Evolutionary conservation across 2,888 invertebrate genomes (phyloP).

Genomic region (Cactoblastis cactorum): DNA sequence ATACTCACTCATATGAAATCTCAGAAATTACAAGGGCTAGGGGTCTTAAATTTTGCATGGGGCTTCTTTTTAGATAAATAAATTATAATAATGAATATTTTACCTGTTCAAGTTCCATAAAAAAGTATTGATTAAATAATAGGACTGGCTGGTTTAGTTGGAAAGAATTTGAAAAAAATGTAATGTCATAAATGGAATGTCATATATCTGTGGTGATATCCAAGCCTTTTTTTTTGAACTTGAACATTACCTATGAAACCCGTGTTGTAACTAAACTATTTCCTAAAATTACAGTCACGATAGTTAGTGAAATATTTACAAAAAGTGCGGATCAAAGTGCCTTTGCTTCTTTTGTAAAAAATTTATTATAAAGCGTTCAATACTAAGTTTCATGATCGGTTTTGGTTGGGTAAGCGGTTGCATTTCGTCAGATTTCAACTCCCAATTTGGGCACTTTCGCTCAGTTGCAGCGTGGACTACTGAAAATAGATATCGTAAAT

Average conservation of each 20-base stretch:
- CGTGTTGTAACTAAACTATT: neutral
- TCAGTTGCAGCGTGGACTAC: neutral
- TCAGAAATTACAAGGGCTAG: too few relatives aligned
- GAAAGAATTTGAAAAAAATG: too few relatives aligned
- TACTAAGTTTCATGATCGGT: slow-evolving; percentile 19
- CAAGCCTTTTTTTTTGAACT: too few relatives aligned
- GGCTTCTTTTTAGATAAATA: too few relatives aligned
- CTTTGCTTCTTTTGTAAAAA: slow-evolving; percentile 13
- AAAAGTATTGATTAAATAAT: too few relatives aligned
- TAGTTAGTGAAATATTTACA: slow-evolving; percentile 14
- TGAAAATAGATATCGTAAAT: neutral
- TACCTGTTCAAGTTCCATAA: too few relatives aligned
- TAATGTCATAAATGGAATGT: too few relatives aligned
- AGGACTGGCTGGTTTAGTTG: too few relatives aligned
- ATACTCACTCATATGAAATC: too few relatives aligned
- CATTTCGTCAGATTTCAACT: slow-evolving; percentile 19
- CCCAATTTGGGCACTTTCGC: slow-evolving; percentile 19
- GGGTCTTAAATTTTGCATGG: too few relatives aligned
- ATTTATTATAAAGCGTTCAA: slow-evolving; percentile 12
- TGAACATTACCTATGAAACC: neutral
- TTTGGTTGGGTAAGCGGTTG: slow-evolving; percentile 20
- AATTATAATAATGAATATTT: too few relatives aligned
- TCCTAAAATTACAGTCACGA: neutral
- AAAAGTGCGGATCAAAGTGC: slow-evolving; percentile 7
- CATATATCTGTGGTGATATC: too few relatives aligned